A percentile compares a stretch with the other conserved stretches of the same genome.
phyloP scores from a whole-genome alignment of 53 echinoderm and acorn worm species.

The Echinometra lucunter region DNA sequence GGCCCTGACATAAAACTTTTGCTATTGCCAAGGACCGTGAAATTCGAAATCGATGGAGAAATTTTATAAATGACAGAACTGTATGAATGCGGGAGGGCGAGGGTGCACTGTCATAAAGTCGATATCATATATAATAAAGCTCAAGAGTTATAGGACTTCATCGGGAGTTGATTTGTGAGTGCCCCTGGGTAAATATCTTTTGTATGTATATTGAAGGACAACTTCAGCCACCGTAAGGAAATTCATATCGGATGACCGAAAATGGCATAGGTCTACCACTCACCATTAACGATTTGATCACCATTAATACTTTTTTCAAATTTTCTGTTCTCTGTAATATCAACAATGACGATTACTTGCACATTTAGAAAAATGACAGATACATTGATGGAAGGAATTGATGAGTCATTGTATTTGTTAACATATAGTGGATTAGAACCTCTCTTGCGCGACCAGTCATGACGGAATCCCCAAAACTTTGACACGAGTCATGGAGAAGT shows the following conservation, averaged over 20 bases:
- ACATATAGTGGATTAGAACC: not conserved
- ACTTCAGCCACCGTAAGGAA: not conserved
- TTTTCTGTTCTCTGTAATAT: too few species aligned
- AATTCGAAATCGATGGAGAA: not conserved
- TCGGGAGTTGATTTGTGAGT: too few species aligned
- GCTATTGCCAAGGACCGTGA: too few species aligned
- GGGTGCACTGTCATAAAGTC: not conserved
- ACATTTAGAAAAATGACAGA: not conserved
- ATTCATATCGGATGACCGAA: not conserved
- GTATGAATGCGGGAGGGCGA: not conserved
- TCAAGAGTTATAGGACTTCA: too few species aligned
- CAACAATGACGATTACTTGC: too few species aligned
- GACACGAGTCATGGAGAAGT: not conserved
- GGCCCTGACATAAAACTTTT: not conserved
- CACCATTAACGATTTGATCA: too few species aligned
- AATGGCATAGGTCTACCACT: too few species aligned
- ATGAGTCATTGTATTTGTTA: slow-evolving; percentile 17
- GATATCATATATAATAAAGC: too few species aligned
- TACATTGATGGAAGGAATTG: not conserved
- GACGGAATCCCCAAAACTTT: slow-evolving; percentile 19
- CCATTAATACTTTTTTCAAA: too few species aligned
- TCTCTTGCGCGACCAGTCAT: not conserved
- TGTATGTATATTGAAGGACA: not conserved
- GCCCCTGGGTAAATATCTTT: not conserved
- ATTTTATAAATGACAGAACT: not conserved